Evolutionary conservation across 2,888 invertebrate species (phyloP), one percentile per base, ranked within the genome.

Genomic region (Diplolepis rosae): DNA sequence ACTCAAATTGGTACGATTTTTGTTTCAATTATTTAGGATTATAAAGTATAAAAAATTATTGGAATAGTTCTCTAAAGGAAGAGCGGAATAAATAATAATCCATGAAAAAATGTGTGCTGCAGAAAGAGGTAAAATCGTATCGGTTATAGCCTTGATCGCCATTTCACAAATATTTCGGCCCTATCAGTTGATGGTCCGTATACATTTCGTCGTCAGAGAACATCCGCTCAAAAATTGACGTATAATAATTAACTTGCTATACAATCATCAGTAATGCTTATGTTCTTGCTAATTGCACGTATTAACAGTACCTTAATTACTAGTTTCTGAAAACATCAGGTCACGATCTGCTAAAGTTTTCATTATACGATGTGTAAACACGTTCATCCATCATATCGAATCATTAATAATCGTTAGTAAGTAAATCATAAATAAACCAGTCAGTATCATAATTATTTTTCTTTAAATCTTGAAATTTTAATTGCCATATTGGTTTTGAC

Each of bases 191-290:
- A 42, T 39, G 27, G 39, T 61, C 61, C 15, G 27, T 61, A 42
- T 61, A 61, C 61, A 61, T 61, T 61, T 61, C 24, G 13, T 61
- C 6, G 39, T 39, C 3, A 61, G 39, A 42, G 61, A 56, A 61
- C 61, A 42, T n/a, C 27, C 15, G 61, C 39, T 61, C n/a, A 27
- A 24, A 61, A 61, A 61, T 61, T 61, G 39, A 61, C 61, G 61
- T 61, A n/a, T 42, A 39, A 27, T 61, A 61, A 61, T 39, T 61
- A 61, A 39, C n/a, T 27, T 39, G 7, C 39, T 39, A 39, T 27
- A 15, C 39, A 61, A 39, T 61, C 39, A 39, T 61, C 39, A 61
- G 27, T 61, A 61, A 39, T 61, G 39, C 39, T 24, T 9, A 11
- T 42, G 39, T 24, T 39, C 15, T 61, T 39, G 24, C 61, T 39